A percentile compares a stretch with the other conserved stretches of the same genome.
phyloP scores from a whole-genome alignment of 2,797 vertebrate genomes.

The Danio kyathit region DNA sequence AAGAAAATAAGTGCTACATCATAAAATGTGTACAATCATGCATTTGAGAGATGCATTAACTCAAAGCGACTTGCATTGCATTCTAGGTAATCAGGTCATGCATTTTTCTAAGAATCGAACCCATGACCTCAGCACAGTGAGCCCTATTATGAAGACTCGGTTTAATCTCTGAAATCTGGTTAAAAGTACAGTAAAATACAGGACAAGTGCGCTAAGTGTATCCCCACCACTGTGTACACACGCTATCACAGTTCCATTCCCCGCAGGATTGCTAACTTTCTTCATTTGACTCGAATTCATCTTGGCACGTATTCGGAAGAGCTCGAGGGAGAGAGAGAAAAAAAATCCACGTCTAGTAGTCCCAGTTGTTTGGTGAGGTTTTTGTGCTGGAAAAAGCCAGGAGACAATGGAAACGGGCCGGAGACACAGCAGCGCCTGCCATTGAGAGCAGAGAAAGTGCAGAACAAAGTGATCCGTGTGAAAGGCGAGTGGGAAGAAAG shows the following conservation, averaged over 20 bases:
- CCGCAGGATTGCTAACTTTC: conserved; percentile 71
- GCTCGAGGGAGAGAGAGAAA: conserved; percentile 67
- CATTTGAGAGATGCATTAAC: neutral
- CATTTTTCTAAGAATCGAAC: neutral
- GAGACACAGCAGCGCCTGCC: conserved; percentile 70
- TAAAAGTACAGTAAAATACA: neutral
- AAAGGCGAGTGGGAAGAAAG: conserved; percentile 68
- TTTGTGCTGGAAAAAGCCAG: conserved; percentile 76
- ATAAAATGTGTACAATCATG: neutral
- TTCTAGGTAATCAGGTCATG: neutral
- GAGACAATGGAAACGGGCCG: conserved; percentile 76
- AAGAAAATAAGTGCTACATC: no score
- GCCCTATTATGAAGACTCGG: neutral
- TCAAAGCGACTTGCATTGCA: neutral
- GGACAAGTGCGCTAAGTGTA: neutral
- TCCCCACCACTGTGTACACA: conserved; percentile 56
- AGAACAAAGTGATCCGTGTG: conserved; percentile 85
- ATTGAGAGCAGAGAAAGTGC: conserved; percentile 84
- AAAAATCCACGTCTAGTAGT: conserved; percentile 74
- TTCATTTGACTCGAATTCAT: conserved; percentile 79
- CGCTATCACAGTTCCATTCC: conserved; percentile 71
- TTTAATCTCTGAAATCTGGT: neutral
- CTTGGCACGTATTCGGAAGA: conserved; percentile 79
- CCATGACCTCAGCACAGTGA: neutral
- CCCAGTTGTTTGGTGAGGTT: conserved; percentile 82